Conservation (phyloP, 2,797 vertebrate genomes). For the Cephalopachus bancanus region DNA sequence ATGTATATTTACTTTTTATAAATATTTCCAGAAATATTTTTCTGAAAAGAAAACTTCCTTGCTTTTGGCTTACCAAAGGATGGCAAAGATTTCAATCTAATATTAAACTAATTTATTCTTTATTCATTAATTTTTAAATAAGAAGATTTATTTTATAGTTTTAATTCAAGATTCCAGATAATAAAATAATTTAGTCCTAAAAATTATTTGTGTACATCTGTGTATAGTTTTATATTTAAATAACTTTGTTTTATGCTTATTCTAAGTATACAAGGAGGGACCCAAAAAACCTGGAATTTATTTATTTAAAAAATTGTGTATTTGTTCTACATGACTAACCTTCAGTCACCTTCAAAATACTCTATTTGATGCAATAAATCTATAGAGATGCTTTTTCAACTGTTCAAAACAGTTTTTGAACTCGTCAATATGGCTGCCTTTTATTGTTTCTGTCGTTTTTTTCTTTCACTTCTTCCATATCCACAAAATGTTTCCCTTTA, state of each 20-base stretch:
- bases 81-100: background rate
- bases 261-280: background rate
- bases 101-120: background rate
- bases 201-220: background rate
- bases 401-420: no score
- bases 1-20: conserved; percentile 34
- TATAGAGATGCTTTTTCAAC: no score
- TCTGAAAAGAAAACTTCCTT: background rate
- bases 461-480: no score
- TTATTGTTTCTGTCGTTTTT: no score
- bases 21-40: conserved; percentile 49
- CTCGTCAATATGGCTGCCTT: no score
- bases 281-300: no score
- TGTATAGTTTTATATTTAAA: background rate
- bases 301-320: no score
- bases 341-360: no score
- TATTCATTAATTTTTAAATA: background rate
- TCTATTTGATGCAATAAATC: no score
- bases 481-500: no score
- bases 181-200: conserved; percentile 26
- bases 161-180: background rate
- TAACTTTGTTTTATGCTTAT: background rate
- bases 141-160: background rate
- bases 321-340: no score
- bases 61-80: background rate